These are phyloP conservation scores for Neofelis nebulosa DNA, from an alignment of 2,113 vertebrate genomes.

Conservation along the genomic window DNA sequence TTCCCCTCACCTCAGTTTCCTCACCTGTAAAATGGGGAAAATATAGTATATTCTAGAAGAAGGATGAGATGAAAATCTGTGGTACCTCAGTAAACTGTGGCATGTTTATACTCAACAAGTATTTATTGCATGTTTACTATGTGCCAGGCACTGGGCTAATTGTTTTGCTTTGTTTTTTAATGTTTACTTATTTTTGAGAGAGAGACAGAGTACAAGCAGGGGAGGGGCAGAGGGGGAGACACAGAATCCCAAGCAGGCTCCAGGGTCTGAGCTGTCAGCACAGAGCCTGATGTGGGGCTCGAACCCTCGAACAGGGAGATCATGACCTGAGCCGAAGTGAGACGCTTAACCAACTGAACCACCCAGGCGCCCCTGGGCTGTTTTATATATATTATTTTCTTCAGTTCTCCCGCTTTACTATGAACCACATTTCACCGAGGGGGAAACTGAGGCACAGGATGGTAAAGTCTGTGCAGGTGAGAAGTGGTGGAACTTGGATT, in stretches of 20 bases:
- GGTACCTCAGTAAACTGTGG: neutral
- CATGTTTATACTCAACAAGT: slow-evolving; percentile 66
- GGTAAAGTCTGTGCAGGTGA: neutral
- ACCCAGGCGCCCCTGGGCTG: neutral
- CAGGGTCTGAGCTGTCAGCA: no score
- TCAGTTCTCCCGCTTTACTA: neutral
- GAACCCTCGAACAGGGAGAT: no score
- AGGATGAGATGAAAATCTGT: neutral
- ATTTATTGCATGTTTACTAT: neutral
- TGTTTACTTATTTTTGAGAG: no score
- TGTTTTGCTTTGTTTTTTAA: neutral
- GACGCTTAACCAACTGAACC: no score
- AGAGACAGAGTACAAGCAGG: no score
- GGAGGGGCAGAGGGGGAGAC: no score
- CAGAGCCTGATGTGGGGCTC: no score
- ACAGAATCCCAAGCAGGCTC: no score
- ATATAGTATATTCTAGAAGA: neutral
- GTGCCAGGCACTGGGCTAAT: neutral
- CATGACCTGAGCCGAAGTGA: no score
- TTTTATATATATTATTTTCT: neutral
- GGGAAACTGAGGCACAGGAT: neutral
- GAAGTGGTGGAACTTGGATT: neutral
- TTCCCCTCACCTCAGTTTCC: slow-evolving; percentile 35
- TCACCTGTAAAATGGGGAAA: slow-evolving; percentile 24
- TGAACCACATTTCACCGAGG: neutral